Evolutionary conservation across 2,797 vertebrate species (phyloP).

Genomic region (Crypturellus tataupa): DNA sequence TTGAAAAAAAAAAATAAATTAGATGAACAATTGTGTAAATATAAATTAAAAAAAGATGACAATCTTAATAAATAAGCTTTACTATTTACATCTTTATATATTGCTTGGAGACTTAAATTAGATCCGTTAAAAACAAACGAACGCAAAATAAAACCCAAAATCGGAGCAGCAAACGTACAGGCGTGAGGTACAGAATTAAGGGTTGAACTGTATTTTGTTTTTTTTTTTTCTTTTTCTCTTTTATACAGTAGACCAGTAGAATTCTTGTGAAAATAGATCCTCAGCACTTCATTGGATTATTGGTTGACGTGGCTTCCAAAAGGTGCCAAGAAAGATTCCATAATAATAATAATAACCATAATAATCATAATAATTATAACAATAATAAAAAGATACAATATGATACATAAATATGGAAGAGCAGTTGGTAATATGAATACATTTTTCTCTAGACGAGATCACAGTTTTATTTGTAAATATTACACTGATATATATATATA

Average conservation of each 20-base stretch:
- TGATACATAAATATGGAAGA: slow-evolving; percentile 86
- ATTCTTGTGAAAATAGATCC: slow-evolving; percentile 82
- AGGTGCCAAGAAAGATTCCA: slow-evolving; percentile 82
- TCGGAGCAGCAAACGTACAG: slow-evolving; percentile 97
- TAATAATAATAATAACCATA: slow-evolving; percentile 80
- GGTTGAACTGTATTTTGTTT: slow-evolving; percentile 84
- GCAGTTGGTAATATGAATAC: slow-evolving; percentile 84
- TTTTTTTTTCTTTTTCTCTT: slow-evolving; percentile 60
- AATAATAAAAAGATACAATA: slow-evolving; percentile 85
- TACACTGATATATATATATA: slow-evolving; percentile 84
- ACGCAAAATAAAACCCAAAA: slow-evolving; percentile 86
- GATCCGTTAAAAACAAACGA: slow-evolving; percentile 94
- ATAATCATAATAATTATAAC: slow-evolving; percentile 82
- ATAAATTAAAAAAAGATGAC: slow-evolving; percentile 99
- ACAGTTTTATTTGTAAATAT: slow-evolving; percentile 89
- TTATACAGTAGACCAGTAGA: slow-evolving; percentile 88
- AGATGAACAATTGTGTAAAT: slow-evolving; percentile 97
- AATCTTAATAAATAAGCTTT: slow-evolving; percentile 99
- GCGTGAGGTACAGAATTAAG: slow-evolving; percentile 96
- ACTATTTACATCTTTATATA: slow-evolving; percentile 99
- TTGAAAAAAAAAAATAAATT: slow-evolving; percentile 99
- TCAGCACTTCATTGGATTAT: slow-evolving; percentile 84
- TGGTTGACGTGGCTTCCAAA: slow-evolving; percentile 81
- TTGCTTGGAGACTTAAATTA: slow-evolving; percentile 95
- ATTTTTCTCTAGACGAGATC: slow-evolving; percentile 86